Base-by-base conservation (phyloP, 2,797 vertebrate genomes). In the Catharus ustulatus region DNA sequence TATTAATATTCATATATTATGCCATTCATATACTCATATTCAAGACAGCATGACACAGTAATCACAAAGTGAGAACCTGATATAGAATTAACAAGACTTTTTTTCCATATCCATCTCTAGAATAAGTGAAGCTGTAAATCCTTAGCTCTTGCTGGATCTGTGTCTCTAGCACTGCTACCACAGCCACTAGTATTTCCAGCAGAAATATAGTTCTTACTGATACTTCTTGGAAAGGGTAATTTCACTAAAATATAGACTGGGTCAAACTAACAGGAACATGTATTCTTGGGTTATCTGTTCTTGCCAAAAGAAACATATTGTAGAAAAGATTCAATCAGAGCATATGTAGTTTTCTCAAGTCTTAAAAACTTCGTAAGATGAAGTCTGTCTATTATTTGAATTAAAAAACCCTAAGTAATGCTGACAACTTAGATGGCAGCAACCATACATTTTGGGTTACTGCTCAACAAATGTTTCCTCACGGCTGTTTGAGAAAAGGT, bases 1-100 rank as follows among this genome's bases (percentile, higher is more conserved):
- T 42, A 94, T 64, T 72, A 40, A 40, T 40, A 38, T 67, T 87
- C 81, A 77, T 64, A 77, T 45, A 94, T 64, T 72, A 40, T 64
- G 73, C 26, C 61, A 38, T 63, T 87, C 81, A 77, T 64, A 74
- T 38, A 95, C 61, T 72, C 40, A 40, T 40, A 40, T 40, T 87
- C 78, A 82, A 67, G 79, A 84, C 48, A 88, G 30, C 40, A 4
- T 52, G 51, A 89, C 5, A 3, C 42, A 89, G 68, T 86, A 67
- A 43, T 43, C 21, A 49, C 76, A 54, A 82, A 4, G 2, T 34
- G n/a, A 82, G 59, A 87, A 82, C 7, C 34, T 69, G 67, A 54
- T 34, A 52, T 0, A 66, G 67, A 76, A 76, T 77, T 87, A 80
- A 36, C 8, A 58, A 43, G 72, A 38, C 32, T 61, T 57, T 32